Evolutionary conservation across 2,888 invertebrate species (phyloP).

Genomic region (Melinaea menophilus): DNA sequence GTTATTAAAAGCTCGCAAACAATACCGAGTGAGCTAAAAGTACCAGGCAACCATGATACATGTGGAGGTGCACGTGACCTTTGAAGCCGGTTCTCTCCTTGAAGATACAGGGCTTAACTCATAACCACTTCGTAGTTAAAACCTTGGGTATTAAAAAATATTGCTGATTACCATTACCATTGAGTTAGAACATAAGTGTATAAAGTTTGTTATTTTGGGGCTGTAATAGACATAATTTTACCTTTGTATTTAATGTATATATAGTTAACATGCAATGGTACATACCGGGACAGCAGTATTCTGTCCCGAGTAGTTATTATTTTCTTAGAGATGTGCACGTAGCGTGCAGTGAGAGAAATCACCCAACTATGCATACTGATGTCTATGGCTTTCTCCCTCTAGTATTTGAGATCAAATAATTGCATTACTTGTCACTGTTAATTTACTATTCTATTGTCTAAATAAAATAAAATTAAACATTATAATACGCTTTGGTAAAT

Average conservation of each 20-base stretch:
- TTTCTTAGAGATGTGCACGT: constrained; percentile 28
- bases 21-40: constrained; percentile 5
- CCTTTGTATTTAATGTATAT: too few species aligned
- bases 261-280: too few species aligned
- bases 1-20: background rate
- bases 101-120: background rate
- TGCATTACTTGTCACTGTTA: constrained; percentile 8
- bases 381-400: constrained; percentile 63
- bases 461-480: constrained; percentile 12
- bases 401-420: constrained; percentile 27
- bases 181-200: too few species aligned
- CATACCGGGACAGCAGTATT: too few species aligned
- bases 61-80: constrained; percentile 21
- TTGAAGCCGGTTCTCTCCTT: constrained; percentile 29
- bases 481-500: background rate
- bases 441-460: constrained; percentile 7
- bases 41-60: constrained; percentile 22
- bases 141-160: too few species aligned
- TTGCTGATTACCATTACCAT: too few species aligned
- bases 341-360: constrained; percentile 68
- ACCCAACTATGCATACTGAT: constrained; percentile 67
- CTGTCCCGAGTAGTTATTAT: constrained; percentile 7
- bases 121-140: too few species aligned
- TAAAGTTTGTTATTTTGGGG: too few species aligned
- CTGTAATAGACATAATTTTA: too few species aligned